Conservation (phyloP, 2,888 invertebrate species). For the Trichacis sp. region DNA sequence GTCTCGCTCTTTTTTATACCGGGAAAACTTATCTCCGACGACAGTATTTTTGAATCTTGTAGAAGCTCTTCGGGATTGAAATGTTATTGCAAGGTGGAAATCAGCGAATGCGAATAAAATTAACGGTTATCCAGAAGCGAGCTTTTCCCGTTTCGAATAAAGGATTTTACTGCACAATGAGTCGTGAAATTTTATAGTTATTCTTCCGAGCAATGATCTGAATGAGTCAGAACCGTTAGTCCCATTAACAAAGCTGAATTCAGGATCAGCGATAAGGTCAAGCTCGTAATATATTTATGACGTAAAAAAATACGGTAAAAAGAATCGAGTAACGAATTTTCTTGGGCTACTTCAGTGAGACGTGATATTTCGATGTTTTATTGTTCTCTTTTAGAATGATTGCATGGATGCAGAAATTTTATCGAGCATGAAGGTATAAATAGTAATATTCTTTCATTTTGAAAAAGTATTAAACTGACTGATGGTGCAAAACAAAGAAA, state of each 20-base stretch:
- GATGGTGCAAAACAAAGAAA: too few species aligned
- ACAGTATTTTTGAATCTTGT: background rate
- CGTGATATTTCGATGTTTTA: background rate
- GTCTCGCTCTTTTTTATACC: too few species aligned
- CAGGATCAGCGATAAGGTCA: slow-evolving; percentile 37
- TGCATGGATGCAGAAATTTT: too few species aligned
- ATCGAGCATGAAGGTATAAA: too few species aligned
- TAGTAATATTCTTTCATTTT: too few species aligned
- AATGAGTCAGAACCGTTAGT: slow-evolving; percentile 8
- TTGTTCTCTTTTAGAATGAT: too few species aligned
- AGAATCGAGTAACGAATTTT: slow-evolving; percentile 22
- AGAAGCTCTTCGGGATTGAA: background rate
- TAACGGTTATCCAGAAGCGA: background rate
- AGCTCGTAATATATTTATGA: slow-evolving; percentile 30
- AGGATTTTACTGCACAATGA: background rate
- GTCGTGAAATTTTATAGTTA: slow-evolving; percentile 1
- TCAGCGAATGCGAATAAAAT: background rate
- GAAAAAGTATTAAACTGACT: too few species aligned
- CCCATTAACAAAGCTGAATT: slow-evolving; percentile 32
- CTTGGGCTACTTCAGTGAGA: background rate
- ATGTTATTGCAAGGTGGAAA: background rate
- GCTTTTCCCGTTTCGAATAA: background rate
- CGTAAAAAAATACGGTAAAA: slow-evolving; percentile 6
- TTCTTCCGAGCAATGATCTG: slow-evolving; percentile 1
- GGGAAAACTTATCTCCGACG: too few species aligned